A percentile compares a stretch with the other conserved stretches of the same genome.
Conservation (phyloP, 2,113 vertebrate genomes). For the Epinephelus moara region DNA sequence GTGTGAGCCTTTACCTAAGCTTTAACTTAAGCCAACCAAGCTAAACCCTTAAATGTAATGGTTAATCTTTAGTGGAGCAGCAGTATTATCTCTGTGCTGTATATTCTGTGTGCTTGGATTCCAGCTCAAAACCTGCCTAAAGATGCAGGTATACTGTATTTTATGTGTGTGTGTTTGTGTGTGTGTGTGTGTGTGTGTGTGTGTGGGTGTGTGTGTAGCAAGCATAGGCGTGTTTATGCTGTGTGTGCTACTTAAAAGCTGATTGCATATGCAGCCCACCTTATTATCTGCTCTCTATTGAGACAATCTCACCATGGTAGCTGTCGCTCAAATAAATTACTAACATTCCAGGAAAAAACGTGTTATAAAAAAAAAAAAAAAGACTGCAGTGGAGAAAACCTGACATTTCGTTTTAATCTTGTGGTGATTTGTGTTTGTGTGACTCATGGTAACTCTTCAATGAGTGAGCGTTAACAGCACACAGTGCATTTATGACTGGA, state of each 20-base stretch:
- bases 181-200: neutral
- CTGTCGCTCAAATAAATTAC: conserved; percentile 40
- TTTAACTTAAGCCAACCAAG: too few relatives aligned
- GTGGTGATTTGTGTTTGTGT: neutral
- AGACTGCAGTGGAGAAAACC: neutral
- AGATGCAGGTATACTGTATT: too few relatives aligned
- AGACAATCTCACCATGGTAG: conserved; percentile 1
- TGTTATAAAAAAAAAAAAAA: neutral
- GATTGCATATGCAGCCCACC: conserved; percentile 18
- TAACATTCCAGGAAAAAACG: neutral
- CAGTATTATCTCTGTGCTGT: too few relatives aligned
- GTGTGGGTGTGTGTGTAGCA: neutral
- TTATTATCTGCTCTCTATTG: conserved; percentile 7
- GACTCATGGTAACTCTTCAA: conserved; percentile 1
- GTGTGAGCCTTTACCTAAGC: too few relatives aligned
- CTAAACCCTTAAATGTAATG: too few relatives aligned
- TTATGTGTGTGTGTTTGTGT: neutral
- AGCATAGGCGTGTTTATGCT: neutral
- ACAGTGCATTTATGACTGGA: neutral
- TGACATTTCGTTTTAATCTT: conserved; percentile 4
- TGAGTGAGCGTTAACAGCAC: neutral
- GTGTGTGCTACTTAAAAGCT: conserved; percentile 12
- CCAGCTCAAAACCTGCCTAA: too few relatives aligned
- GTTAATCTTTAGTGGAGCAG: too few relatives aligned
- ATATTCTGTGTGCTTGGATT: too few relatives aligned